Evolutionary conservation across 2,113 vertebrate genomes (phyloP).

Genomic region (Myrmecobius fasciatus): DNA sequence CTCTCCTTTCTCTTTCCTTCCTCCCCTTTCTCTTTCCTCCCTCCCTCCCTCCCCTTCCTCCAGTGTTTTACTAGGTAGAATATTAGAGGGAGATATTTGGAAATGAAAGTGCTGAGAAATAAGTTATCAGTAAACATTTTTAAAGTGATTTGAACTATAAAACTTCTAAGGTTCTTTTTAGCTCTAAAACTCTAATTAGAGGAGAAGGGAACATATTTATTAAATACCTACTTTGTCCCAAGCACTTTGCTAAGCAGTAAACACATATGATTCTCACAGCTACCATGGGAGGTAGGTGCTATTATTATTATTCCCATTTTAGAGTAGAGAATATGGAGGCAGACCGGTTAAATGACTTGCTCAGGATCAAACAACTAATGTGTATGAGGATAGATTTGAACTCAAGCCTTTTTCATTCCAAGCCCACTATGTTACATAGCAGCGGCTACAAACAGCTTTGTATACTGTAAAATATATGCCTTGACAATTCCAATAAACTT

Average conservation of each 20-base stretch:
- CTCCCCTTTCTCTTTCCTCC: too few species aligned
- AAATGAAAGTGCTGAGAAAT: too few species aligned
- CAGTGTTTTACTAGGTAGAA: too few species aligned
- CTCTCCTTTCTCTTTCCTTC: too few species aligned
- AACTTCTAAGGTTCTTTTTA: not conserved
- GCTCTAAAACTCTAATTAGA: not conserved
- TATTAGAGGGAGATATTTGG: too few species aligned
- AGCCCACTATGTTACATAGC: not conserved
- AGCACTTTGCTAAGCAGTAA: not conserved
- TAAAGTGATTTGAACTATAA: not conserved
- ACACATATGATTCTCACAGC: not conserved
- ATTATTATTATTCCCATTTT: not conserved
- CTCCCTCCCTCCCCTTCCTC: too few species aligned
- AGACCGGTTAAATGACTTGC: not conserved
- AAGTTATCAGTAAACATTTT: too few species aligned
- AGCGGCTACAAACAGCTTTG: not conserved
- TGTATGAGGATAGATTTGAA: not conserved
- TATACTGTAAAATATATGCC: not conserved
- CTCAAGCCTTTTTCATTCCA: not conserved
- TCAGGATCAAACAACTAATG: not conserved
- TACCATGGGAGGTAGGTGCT: not conserved
- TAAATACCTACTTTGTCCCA: not conserved
- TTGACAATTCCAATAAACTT: not conserved
- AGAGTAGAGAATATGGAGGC: not conserved
- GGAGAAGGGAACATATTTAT: not conserved